Evolutionary conservation across 1,140 invertebrate genomes (phyloP).

Genomic region (Leptinotarsa defecta): DNA sequence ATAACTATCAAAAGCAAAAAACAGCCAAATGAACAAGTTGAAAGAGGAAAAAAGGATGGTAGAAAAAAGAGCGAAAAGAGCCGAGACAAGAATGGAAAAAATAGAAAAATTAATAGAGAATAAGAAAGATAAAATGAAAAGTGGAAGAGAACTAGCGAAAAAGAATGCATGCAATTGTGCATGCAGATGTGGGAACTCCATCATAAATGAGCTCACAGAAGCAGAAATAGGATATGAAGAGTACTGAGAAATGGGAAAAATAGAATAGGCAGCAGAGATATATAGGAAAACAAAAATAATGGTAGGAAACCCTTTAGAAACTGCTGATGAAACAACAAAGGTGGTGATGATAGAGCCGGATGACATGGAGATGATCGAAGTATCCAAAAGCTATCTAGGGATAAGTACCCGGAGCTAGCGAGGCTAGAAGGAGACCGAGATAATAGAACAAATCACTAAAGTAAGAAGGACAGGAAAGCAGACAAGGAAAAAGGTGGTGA

Average conservation of each 20-base stretch:
- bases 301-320: slow-evolving; percentile 4
- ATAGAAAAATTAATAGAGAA: slow-evolving; percentile 7
- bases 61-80: slow-evolving; percentile 7
- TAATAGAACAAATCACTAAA: not conserved
- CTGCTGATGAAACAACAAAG: slow-evolving; percentile 3
- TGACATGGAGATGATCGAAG: slow-evolving; percentile 1
- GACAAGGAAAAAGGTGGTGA: slow-evolving; percentile 23
- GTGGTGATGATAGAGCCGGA: slow-evolving; percentile 20
- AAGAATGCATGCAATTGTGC: too few relatives aligned
- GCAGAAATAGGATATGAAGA: not conserved
- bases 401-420: slow-evolving; percentile 1
- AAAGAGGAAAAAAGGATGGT: not conserved
- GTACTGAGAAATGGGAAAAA: not conserved
- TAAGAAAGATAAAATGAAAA: too few relatives aligned
- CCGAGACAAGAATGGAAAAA: not conserved
- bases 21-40: slow-evolving; percentile 18
- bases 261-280: not conserved
- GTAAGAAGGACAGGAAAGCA: not conserved
- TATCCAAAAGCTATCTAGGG: slow-evolving; percentile 15
- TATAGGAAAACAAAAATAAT: slow-evolving; percentile 7
- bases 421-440: not conserved
- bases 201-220: too few relatives aligned
- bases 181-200: too few relatives aligned
- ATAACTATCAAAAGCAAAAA: not conserved
- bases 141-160: too few relatives aligned